phyloP scores from a whole-genome alignment of 2,888 invertebrate species.

The Lysandra bellargus region DNA sequence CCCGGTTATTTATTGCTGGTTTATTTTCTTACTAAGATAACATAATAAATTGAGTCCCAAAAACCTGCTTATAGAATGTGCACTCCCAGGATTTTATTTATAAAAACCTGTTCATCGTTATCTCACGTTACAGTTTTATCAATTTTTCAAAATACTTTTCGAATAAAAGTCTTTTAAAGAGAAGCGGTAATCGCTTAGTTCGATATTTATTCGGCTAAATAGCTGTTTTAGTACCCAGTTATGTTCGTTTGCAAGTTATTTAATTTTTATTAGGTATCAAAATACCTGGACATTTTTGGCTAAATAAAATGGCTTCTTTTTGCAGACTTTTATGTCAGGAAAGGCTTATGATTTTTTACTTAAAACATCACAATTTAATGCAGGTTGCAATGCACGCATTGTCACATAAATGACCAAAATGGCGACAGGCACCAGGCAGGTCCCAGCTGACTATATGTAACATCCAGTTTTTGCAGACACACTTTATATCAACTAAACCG shows the following conservation, averaged over 20 bases:
- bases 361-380: no score
- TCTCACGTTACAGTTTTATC: not conserved
- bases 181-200: not conserved
- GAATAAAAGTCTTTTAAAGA: not conserved
- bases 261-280: constrained; percentile 6
- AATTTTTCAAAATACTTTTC: constrained; percentile 4
- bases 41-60: constrained; percentile 1
- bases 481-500: not conserved
- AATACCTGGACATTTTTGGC: not conserved
- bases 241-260: not conserved
- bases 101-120: not conserved
- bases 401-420: not conserved
- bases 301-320: not conserved
- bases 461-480: constrained; percentile 4
- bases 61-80: constrained; percentile 13
- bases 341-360: not conserved
- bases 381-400: no score
- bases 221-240: not conserved
- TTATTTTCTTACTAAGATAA: not conserved
- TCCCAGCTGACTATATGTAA: not conserved
- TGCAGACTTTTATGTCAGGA: not conserved
- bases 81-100: not conserved
- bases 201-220: not conserved
- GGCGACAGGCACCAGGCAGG: not conserved
- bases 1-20: not conserved